Evolutionary conservation across 2,888 invertebrate genomes (phyloP).

Genomic region (Lasioglossum pauxillum): DNA sequence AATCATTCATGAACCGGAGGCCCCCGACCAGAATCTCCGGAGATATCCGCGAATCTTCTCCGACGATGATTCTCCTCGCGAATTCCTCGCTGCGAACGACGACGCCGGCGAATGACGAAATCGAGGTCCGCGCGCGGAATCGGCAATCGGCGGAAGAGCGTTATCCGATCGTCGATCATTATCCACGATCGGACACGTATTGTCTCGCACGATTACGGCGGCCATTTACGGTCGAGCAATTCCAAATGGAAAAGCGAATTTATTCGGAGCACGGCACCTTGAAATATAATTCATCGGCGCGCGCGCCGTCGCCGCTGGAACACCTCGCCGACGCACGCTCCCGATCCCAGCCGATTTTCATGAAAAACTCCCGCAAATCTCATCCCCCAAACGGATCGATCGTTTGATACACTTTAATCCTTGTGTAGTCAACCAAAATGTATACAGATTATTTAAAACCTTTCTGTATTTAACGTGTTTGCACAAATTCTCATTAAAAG

Average conservation of each 20-base stretch:
- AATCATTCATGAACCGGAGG: slow-evolving; percentile 58
- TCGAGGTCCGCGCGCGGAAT: slow-evolving; percentile 33
- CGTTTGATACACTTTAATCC: no score
- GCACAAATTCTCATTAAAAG: no score
- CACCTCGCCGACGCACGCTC: background rate
- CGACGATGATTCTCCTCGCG: background rate
- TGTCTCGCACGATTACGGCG: slow-evolving; percentile 42
- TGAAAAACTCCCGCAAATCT: background rate
- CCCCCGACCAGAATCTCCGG: background rate
- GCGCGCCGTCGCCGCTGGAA: background rate
- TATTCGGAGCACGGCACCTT: slow-evolving; percentile 72
- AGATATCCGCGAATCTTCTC: background rate
- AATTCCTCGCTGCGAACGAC: slow-evolving; percentile 13
- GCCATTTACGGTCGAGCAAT: slow-evolving; percentile 62
- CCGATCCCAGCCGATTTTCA: background rate
- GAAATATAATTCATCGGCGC: slow-evolving; percentile 68
- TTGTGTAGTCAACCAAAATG: no score
- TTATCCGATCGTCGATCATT: slow-evolving; percentile 49
- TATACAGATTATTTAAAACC: no score
- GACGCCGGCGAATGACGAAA: slow-evolving; percentile 26
- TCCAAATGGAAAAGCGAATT: slow-evolving; percentile 71
- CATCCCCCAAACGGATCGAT: background rate
- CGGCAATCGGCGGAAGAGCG: slow-evolving; percentile 49
- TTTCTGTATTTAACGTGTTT: no score
- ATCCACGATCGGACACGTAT: slow-evolving; percentile 39